Base-by-base conservation (phyloP, 1,140 invertebrate species). In the Carposina sasakii region DNA sequence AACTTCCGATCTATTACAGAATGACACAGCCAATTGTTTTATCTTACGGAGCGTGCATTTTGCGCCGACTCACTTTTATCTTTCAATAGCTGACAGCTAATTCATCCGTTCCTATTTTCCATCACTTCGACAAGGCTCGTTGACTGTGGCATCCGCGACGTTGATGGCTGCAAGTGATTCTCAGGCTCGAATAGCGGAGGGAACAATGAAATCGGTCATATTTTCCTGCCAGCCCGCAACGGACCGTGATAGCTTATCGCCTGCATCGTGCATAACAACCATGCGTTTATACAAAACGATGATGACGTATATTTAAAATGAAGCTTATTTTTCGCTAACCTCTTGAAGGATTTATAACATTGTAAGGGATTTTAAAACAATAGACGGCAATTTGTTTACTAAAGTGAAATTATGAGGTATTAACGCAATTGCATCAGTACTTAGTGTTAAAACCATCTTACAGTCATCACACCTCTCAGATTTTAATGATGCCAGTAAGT, bases 181-280 rank as follows among this genome's bases (percentile, higher is more conserved):
- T 73, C 63, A 72, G 67, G 64, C 58, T 52, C 63, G 61, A 67
- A 66, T 69, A 67, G 63, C 69, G 54, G 56, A 46, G 60, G 66
- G 67, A 78, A 79, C 78, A 82, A 79, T 82, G 76, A 76, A 74
- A 82, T 77, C 78, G 71, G 72, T 77, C 76, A 82, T 79, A 82
- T 76, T 79, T 77, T 71, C 72, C 74, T 70, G 71, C 67, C 72
- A 71, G 54, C 62, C 58, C 49, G 66, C 75, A 77, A 60, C 78
- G 53, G 63, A 79, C 69, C 78, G 74, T 82, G 71, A 64, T 64
- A 42, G 52, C 67, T 79, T 81, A 81, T 82, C 78, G 63, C 52
- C 47, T 51, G 42, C 66, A 82, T 82, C 78, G 60, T 65, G 72
- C 67, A 82, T 79, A 81, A 71, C 55, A 70, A 76, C 63, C 71